Evolutionary conservation across 2,113 vertebrate species (phyloP).

Genomic region (Lophius piscatorius): DNA sequence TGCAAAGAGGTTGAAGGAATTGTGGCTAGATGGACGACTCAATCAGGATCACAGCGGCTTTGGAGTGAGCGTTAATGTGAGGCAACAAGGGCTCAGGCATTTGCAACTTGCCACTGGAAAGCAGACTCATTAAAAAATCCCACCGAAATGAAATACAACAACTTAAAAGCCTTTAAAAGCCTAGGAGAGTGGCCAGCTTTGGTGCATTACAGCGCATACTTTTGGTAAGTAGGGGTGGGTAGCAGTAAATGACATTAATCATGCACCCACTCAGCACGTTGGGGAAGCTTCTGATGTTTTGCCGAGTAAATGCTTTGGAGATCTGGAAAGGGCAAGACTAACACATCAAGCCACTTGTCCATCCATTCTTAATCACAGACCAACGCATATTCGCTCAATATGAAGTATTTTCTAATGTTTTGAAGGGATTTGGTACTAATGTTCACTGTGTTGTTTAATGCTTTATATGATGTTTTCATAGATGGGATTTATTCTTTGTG

Average conservation of each 20-base stretch:
- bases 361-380: too few relatives aligned
- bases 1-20: slow-evolving; percentile 13
- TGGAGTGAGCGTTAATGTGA: slow-evolving; percentile 30
- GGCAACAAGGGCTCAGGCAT: slow-evolving; percentile 28
- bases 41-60: slow-evolving; percentile 51
- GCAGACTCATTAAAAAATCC: slow-evolving; percentile 50
- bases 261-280: slow-evolving; percentile 55
- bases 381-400: too few relatives aligned
- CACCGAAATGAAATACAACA: slow-evolving; percentile 59
- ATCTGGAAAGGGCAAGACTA: slow-evolving; percentile 25
- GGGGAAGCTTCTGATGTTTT: slow-evolving; percentile 61
- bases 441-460: too few relatives aligned
- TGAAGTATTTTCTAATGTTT: too few relatives aligned
- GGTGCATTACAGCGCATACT: slow-evolving; percentile 55
- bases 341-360: slow-evolving; percentile 13
- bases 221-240: slow-evolving; percentile 57
- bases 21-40: slow-evolving; percentile 40
- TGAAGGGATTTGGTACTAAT: too few relatives aligned
- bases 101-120: slow-evolving; percentile 46
- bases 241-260: slow-evolving; percentile 66
- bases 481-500: too few relatives aligned
- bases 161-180: slow-evolving; percentile 62
- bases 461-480: too few relatives aligned
- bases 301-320: slow-evolving; percentile 49
- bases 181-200: slow-evolving; percentile 46